Evolutionary conservation across 2,113 vertebrate species (phyloP), one percentile per base, ranked within the genome.

Genomic region (Callocephalon fimbriatum): DNA sequence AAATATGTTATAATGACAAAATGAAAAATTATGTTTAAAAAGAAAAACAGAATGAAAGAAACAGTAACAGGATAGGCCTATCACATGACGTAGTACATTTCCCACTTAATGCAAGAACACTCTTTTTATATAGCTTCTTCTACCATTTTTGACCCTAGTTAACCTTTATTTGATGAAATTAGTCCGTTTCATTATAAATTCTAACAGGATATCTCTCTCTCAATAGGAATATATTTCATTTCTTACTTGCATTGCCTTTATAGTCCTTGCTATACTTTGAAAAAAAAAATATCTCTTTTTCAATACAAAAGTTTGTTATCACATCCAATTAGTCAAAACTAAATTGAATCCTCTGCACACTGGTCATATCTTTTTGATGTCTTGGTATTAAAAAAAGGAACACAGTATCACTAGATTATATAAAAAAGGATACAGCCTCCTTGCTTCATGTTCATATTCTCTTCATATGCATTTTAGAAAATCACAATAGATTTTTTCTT

Each of bases 331-430:
- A 96, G 70, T 59, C 67, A 96, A 93, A 89, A 79, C 10, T 56
- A 78, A 94, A 75, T 91, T 90, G 84, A 96, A 95, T 90, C 81
- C 59, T 65, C 40, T 91, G 61, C 74, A 82, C 50, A 61, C 7
- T 74, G 23, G 26, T 47, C 51, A 47, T 62, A 88, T 67, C 68
- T 92, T 92, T 84, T 71, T 86, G 59, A 80, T 81, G 51, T n/a
- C 51, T 76, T 17, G 12, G 9, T 63, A 71, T 47, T 92, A 82
- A 84, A 84, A 84, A 85, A 84, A 61, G 9, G 20, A 95, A 86
- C 35, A 62, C 27, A 51, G 3, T 85, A 63, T 78, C 17, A 47
- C 44, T 37, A 38, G 13, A 50, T 37, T 79, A n/a, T 26, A 67
- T 40, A 72, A 90, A 91, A 83, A 80, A 74, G 26, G 35, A 80